Conservation (phyloP, 2,888 invertebrate genomes). For the Epinotia nisella region DNA sequence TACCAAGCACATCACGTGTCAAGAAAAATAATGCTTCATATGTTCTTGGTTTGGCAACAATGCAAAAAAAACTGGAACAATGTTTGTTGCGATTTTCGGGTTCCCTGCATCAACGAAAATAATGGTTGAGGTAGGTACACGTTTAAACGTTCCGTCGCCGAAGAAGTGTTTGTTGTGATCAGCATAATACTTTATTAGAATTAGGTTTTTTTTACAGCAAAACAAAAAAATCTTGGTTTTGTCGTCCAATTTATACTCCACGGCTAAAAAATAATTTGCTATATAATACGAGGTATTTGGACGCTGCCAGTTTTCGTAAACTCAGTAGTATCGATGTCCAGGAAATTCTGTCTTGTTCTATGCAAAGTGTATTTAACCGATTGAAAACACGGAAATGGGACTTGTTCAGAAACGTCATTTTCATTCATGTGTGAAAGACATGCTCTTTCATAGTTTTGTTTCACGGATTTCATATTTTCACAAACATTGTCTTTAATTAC, state of each 20-base stretch:
- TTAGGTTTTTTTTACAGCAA: conserved; percentile 31
- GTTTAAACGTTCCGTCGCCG: conserved; percentile 21
- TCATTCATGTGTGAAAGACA: conserved; percentile 17
- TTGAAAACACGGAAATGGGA: conserved; percentile 18
- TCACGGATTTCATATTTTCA: conserved; percentile 33
- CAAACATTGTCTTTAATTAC: conserved; percentile 28
- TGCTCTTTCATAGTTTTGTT: conserved; percentile 26
- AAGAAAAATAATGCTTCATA: conserved; percentile 29
- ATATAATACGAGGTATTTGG: conserved; percentile 30
- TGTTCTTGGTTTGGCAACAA: conserved; percentile 29
- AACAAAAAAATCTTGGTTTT: conserved; percentile 32
- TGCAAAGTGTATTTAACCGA: conserved; percentile 23
- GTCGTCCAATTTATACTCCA: conserved; percentile 31
- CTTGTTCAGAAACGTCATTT: conserved; percentile 17
- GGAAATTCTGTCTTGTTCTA: conserved; percentile 26
- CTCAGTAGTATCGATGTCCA: conserved; percentile 25
- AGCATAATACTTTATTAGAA: conserved; percentile 23
- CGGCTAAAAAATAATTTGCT: conserved; percentile 27
- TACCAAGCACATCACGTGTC: conserved; percentile 27
- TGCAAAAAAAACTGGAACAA: conserved; percentile 27
- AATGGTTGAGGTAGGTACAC: conserved; percentile 26
- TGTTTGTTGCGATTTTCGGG: conserved; percentile 19
- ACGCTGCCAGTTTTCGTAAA: conserved; percentile 25
- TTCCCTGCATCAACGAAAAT: conserved; percentile 20
- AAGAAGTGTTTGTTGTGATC: conserved; percentile 26